These are phyloP conservation scores for Pseudolaguvia tuberculata DNA, from an alignment of 2,113 vertebrate species.

Conservation along the genomic window DNA sequence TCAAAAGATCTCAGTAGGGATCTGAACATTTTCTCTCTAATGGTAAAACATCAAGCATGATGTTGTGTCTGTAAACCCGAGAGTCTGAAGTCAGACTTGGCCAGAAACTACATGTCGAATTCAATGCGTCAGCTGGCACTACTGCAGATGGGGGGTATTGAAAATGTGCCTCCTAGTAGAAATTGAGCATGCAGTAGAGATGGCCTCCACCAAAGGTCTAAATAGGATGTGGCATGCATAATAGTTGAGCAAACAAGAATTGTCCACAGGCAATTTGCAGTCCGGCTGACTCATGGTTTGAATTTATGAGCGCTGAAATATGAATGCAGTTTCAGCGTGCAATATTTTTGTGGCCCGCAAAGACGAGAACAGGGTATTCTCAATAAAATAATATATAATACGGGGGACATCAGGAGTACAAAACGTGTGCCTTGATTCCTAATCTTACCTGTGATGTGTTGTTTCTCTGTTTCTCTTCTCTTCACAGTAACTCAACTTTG, in stretches of 20 bases:
- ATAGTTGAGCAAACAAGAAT: slow-evolving; percentile 72
- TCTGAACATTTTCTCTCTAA: slow-evolving; percentile 72
- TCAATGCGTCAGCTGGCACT: slow-evolving; percentile 60
- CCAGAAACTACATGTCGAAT: slow-evolving; percentile 64
- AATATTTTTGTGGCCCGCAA: slow-evolving; percentile 62
- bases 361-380: slow-evolving; percentile 61
- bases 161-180: slow-evolving; percentile 67
- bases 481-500: neutral
- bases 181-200: slow-evolving; percentile 70
- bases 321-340: slow-evolving; percentile 58
- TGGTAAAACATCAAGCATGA: slow-evolving; percentile 75
- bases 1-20: slow-evolving; percentile 74
- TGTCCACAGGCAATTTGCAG: slow-evolving; percentile 72
- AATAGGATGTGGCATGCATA: slow-evolving; percentile 74
- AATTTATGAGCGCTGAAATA: slow-evolving; percentile 65
- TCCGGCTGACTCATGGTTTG: slow-evolving; percentile 65
- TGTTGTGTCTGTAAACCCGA: slow-evolving; percentile 60
- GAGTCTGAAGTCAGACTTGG: slow-evolving; percentile 51
- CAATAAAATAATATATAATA: too few relatives aligned
- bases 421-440: slow-evolving; percentile 32
- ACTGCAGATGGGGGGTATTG: slow-evolving; percentile 67
- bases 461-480: neutral
- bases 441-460: slow-evolving; percentile 24
- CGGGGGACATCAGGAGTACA: slow-evolving; percentile 15
- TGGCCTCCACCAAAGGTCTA: slow-evolving; percentile 65